Percentiles rank a stretch among this genome's conserved stretches.
phyloP scores from a whole-genome alignment of 2,888 invertebrate genomes.

The Leptura quadrifasciata region DNA sequence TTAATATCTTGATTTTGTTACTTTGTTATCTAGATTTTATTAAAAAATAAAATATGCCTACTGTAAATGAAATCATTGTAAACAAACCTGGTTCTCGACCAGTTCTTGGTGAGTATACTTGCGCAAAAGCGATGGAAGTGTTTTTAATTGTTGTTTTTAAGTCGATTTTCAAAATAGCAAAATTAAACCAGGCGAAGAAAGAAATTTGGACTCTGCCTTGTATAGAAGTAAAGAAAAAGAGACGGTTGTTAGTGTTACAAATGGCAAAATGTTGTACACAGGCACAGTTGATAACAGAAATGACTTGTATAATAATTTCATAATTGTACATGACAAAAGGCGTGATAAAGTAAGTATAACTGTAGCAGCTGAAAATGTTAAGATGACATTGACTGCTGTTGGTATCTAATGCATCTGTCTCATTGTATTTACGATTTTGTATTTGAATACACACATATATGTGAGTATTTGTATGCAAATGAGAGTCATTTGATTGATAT shows the following conservation, averaged over 20 bases:
- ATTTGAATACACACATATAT: too few species aligned
- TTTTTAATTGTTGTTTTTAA: conserved; percentile 50
- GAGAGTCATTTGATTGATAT: too few species aligned
- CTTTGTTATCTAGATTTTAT: not conserved
- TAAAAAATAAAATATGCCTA: conserved; percentile 43
- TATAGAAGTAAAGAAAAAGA: conserved; percentile 56
- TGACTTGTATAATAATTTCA: conserved; percentile 63
- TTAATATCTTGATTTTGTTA: too few species aligned
- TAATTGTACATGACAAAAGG: conserved; percentile 63
- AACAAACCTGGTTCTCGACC: conserved; percentile 48
- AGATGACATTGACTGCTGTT: too few species aligned
- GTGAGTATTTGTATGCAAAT: too few species aligned
- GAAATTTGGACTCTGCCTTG: conserved; percentile 58
- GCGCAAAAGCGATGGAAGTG: not conserved
- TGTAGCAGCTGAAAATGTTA: too few species aligned
- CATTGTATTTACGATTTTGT: too few species aligned
- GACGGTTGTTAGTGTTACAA: conserved; percentile 59
- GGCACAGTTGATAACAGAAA: conserved; percentile 59
- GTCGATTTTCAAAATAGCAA: conserved; percentile 67
- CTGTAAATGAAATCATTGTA: conserved; percentile 44
- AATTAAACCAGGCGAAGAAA: conserved; percentile 57
- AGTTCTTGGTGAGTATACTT: conserved; percentile 52
- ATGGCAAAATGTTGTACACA: conserved; percentile 63
- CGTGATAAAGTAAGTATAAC: conserved; percentile 62
- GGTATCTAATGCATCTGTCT: too few species aligned